Percentiles rank a stretch among this genome's conserved stretches.
Evolutionary conservation across 2,888 invertebrate genomes (phyloP).

Genomic region (Lepeophtheirus nordmannii): DNA sequence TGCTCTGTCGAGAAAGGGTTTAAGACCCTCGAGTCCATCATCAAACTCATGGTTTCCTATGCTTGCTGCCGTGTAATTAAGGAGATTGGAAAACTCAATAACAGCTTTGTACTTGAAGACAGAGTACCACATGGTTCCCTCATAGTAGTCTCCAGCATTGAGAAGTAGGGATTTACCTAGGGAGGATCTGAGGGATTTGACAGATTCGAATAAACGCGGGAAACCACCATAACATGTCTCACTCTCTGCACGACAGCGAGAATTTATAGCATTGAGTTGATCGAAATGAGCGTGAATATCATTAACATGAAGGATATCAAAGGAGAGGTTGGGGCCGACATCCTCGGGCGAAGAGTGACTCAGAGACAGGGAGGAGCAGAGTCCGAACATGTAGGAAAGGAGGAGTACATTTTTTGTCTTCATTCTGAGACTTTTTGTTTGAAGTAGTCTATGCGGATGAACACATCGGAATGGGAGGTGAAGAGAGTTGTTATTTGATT

Average conservation of each 20-base stretch:
- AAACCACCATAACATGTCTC: conserved; percentile 12
- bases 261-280: conserved; percentile 14
- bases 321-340: neutral
- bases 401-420: no score
- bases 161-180: conserved; percentile 30
- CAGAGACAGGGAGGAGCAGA: no score
- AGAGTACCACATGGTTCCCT: conserved; percentile 24
- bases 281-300: conserved; percentile 24
- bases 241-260: conserved; percentile 6
- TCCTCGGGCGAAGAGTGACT: no score
- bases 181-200: conserved; percentile 30
- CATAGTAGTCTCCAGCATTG: conserved; percentile 24
- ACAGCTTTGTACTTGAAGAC: conserved; percentile 19
- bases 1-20: conserved; percentile 50
- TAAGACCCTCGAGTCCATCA: conserved; percentile 50
- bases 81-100: conserved; percentile 12
- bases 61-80: conserved; percentile 21
- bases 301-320: conserved; percentile 22
- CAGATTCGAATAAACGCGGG: conserved; percentile 1
- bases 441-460: no score
- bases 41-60: conserved; percentile 74
- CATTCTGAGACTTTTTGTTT: no score
- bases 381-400: no score
- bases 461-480: no score
- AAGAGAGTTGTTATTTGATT: no score